Conservation (phyloP, 2,113 vertebrate species). For the Cyprinodon brontotheroides region DNA sequence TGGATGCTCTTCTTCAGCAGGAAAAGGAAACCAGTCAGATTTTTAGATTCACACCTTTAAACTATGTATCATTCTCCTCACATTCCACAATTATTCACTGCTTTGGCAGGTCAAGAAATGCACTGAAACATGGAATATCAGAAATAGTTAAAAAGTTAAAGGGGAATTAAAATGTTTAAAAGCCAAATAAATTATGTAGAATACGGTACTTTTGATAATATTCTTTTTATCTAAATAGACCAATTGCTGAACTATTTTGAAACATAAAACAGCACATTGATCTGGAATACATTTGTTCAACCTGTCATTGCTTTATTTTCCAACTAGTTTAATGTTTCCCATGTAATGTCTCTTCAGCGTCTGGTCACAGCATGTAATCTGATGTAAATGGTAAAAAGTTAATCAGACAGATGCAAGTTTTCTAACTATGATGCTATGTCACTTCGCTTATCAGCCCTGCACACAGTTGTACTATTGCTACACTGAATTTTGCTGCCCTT, state of each 20-base stretch:
- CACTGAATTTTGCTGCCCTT: constrained; percentile 58
- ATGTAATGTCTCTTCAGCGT: constrained; percentile 38
- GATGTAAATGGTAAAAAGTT: constrained; percentile 43
- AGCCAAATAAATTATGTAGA: neutral
- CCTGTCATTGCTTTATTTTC: constrained; percentile 36
- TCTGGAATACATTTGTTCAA: constrained; percentile 19
- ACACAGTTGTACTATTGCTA: constrained; percentile 54
- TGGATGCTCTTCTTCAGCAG: neutral
- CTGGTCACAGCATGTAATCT: constrained; percentile 51
- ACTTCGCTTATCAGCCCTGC: constrained; percentile 63
- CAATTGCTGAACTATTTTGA: constrained; percentile 7
- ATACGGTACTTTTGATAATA: neutral
- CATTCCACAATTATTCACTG: neutral
- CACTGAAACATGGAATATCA: too few species aligned
- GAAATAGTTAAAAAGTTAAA: neutral
- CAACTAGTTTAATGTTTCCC: constrained; percentile 32
- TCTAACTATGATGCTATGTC: constrained; percentile 53
- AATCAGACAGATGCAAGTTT: constrained; percentile 61
- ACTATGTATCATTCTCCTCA: neutral
- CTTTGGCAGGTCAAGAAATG: neutral
- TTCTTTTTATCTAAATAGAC: neutral
- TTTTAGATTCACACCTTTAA: neutral
- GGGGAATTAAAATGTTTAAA: neutral
- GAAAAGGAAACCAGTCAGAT: neutral
- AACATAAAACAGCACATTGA: constrained; percentile 8